Evolutionary conservation across 2,797 vertebrate genomes (phyloP).

Genomic region (Sebastes variabilis): DNA sequence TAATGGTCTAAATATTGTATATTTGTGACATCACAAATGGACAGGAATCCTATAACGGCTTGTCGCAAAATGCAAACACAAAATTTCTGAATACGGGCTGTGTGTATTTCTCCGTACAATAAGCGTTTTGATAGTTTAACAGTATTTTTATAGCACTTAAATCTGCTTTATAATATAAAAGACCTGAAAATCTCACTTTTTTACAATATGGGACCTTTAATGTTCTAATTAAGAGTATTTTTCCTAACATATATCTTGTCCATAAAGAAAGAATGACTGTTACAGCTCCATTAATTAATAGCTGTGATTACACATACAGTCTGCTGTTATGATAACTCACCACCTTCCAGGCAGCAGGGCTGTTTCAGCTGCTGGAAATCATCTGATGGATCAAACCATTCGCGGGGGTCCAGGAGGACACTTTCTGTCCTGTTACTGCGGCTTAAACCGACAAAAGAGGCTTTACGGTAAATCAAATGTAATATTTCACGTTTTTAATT

Average conservation of each 20-base stretch:
- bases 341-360: neutral
- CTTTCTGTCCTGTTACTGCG: accelerated
- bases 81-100: too few species aligned
- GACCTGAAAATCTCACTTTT: too few species aligned
- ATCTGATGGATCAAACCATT: slow-evolving; percentile 70
- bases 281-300: neutral
- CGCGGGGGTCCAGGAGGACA: too few species aligned
- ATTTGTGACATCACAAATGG: too few species aligned
- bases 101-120: too few species aligned
- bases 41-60: too few species aligned
- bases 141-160: too few species aligned
- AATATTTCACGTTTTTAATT: accelerated
- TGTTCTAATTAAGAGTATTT: neutral
- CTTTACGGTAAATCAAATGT: accelerated
- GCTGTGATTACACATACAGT: slow-evolving; percentile 7
- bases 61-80: too few species aligned
- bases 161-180: too few species aligned
- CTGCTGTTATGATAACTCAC: neutral
- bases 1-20: too few species aligned
- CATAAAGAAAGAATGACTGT: neutral
- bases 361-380: slow-evolving; percentile 63
- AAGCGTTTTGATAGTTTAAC: accelerated
- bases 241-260: neutral
- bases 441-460: accelerated
- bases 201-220: too few species aligned